Conservation (phyloP, 2,113 vertebrate species). For the Odontophorus gujanensis region DNA sequence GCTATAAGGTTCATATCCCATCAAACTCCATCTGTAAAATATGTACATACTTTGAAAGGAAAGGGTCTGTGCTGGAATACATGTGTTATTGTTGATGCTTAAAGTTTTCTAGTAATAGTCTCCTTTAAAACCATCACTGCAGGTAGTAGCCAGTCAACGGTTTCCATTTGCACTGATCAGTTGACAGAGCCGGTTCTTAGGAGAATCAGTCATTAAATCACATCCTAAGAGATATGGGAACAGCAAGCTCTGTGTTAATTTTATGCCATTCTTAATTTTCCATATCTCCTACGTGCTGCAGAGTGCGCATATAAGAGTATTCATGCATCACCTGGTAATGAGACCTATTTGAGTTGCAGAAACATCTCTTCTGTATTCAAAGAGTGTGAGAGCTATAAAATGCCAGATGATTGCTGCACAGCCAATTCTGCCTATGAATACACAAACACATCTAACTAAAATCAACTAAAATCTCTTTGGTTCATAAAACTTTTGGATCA, state of each 20-base stretch:
- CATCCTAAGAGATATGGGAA: constrained; percentile 46
- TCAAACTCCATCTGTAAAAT: background rate
- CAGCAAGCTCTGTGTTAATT: constrained; percentile 63
- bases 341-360: constrained; percentile 23
- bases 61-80: background rate
- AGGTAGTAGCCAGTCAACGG: constrained; percentile 15
- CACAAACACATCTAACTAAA: background rate
- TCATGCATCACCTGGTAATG: constrained; percentile 41
- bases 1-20: background rate
- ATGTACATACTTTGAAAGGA: background rate
- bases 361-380: constrained; percentile 41
- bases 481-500: background rate
- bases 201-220: constrained; percentile 50
- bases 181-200: constrained; percentile 22
- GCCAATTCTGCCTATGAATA: background rate
- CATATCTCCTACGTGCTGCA: constrained; percentile 35
- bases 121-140: background rate
- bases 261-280: constrained; percentile 66
- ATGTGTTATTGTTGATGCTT: background rate
- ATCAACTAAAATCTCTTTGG: background rate
- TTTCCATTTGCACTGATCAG: constrained; percentile 55
- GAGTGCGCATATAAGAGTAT: background rate
- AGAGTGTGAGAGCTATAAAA: constrained; percentile 10
- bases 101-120: background rate
- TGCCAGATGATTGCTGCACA: background rate